Base-by-base conservation (phyloP, 2,797 vertebrate genomes). In the Ispidina lecontei region DNA sequence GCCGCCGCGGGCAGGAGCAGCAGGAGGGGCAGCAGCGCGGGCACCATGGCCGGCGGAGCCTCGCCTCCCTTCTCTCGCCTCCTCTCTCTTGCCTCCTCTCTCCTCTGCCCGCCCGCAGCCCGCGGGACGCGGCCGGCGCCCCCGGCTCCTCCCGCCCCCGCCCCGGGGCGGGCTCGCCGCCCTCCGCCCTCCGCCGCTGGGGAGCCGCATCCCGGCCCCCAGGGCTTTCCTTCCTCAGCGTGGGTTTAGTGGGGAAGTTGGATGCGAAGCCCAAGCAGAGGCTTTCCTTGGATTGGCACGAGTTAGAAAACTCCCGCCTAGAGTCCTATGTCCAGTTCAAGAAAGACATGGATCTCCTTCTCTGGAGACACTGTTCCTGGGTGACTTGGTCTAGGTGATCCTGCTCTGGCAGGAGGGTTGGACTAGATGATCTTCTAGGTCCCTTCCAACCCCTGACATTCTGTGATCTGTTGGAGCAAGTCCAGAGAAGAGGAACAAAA, bases 271-370 rank as follows among this genome's bases (percentile, higher is more conserved):
- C 78, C 26, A 3, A 28, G 49, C 23, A 7, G 69, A 14, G 44
- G 6, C 7, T 65, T 72, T 6, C 9, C 29, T 1, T 10, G 4
- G 14, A 0, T 22, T 58, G 52, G 4, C 41, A 0, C 0, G 43
- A 6, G 37, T 37, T 37, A 37, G 37, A 37, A 13, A 37, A 37
- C 37, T 37, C 37, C 6, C 13, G 37, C 14, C 41, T 43, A 13
- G 13, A 33, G n/a, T 12, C 12, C n/a, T 4, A 29, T 22, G 28
- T 44, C 20, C 41, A 44, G 62, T 29, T 64, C 29, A 44, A 20
- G 29, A 21, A 21, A 10, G 20, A 25, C 14, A 23, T 23, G 55
- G 14, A 23, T 18, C 12, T 37, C 37, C 13, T 37, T 37, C 37
- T 37, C 37, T 37, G 37, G 37, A 37, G 37, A 37, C 37, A 37